Conservation (phyloP, 2,113 vertebrate genomes). For the Herpailurus yagouaroundi region DNA sequence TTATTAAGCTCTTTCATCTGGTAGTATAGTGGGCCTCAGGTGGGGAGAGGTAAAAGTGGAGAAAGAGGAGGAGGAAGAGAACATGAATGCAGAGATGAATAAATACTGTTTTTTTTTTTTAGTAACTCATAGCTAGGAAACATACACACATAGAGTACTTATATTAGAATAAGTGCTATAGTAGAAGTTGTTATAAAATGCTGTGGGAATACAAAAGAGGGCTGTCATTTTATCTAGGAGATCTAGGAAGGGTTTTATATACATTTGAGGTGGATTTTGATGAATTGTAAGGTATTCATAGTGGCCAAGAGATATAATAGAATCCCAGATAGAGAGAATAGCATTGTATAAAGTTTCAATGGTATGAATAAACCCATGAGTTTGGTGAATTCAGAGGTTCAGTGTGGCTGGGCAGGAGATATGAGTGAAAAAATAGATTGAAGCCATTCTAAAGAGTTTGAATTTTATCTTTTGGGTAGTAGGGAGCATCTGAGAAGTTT, state of each 20-base stretch:
- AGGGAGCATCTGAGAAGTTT: not conserved
- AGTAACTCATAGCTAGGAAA: not conserved
- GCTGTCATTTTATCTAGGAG: slow-evolving; percentile 32
- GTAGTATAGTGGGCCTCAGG: not conserved
- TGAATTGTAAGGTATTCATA: slow-evolving; percentile 32
- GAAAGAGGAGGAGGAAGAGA: not conserved
- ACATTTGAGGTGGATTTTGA: slow-evolving; percentile 55
- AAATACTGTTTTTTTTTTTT: not conserved
- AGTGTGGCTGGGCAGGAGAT: not conserved
- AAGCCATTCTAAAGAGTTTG: not conserved
- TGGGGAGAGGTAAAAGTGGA: not conserved
- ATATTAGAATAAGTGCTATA: not conserved
- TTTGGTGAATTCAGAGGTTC: slow-evolving; percentile 10
- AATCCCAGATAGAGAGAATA: not conserved
- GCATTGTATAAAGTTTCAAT: not conserved
- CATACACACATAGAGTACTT: not conserved
- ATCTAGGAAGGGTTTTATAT: not conserved
- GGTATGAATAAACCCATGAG: not conserved
- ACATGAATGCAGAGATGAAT: not conserved
- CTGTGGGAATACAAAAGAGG: not conserved
- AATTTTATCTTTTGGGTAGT: slow-evolving; percentile 22
- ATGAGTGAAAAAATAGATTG: not conserved
- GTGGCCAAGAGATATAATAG: not conserved
- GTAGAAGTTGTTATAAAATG: not conserved
- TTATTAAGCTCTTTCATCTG: slow-evolving; percentile 44